phyloP scores from a whole-genome alignment of 1,140 invertebrate genomes.

The Penaeus chinensis region DNA sequence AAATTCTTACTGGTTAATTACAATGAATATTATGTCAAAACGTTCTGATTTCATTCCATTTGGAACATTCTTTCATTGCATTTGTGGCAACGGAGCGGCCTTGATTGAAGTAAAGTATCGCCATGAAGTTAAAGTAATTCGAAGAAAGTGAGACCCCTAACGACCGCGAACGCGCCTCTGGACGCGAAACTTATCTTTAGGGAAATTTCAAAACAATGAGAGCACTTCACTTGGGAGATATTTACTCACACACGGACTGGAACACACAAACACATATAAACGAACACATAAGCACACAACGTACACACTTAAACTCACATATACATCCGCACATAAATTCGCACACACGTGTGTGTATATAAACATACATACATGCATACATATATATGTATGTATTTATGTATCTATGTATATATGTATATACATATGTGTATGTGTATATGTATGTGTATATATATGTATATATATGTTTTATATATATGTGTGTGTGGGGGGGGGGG shows the following conservation, averaged over 20 bases:
- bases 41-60: too few species aligned
- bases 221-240: background rate
- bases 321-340: background rate
- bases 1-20: too few species aligned
- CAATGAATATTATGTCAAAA: too few species aligned
- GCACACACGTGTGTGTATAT: background rate
- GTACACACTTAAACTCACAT: background rate
- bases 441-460: constrained; percentile 2
- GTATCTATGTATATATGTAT: background rate
- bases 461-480: constrained; percentile 17
- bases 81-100: too few species aligned
- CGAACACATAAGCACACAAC: background rate
- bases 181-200: too few species aligned
- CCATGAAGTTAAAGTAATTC: too few species aligned
- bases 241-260: background rate
- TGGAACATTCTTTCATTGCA: too few species aligned
- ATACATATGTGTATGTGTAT: background rate
- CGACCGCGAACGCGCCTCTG: too few species aligned
- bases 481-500: too few species aligned
- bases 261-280: background rate
- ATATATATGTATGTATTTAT: background rate
- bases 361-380: background rate
- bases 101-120: too few species aligned
- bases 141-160: too few species aligned
- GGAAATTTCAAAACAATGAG: too few species aligned